Conservation (phyloP, 1,140 invertebrate species). For the Eumeta japonica region DNA sequence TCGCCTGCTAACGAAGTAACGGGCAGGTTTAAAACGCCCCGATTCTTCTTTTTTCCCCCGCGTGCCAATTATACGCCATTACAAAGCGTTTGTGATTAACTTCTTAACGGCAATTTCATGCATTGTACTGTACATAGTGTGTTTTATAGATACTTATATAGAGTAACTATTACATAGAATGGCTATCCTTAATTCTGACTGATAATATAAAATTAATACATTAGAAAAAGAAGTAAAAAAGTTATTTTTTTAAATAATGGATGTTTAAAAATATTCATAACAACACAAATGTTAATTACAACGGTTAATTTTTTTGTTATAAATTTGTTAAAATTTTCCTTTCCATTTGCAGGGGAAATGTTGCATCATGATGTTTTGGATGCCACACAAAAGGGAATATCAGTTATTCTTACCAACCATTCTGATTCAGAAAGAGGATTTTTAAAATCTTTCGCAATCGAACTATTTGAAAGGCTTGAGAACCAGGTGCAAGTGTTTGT, state of each 20-base stretch:
- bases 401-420: conserved; percentile 91
- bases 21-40: too few relatives aligned
- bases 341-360: conserved; percentile 76
- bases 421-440: conserved; percentile 94
- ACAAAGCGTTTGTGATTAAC: too few relatives aligned
- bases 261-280: not conserved
- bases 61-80: too few relatives aligned
- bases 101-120: too few relatives aligned
- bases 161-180: too few relatives aligned
- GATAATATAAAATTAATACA: too few relatives aligned
- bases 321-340: conserved; percentile 7
- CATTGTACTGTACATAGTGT: too few relatives aligned
- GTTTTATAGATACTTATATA: too few relatives aligned
- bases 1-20: too few relatives aligned
- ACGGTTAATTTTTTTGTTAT: not conserved
- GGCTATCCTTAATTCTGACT: too few relatives aligned
- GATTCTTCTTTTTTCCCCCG: too few relatives aligned
- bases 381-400: conserved; percentile 70
- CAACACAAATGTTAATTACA: not conserved
- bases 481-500: conserved; percentile 66
- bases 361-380: conserved; percentile 93
- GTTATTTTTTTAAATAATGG: not conserved
- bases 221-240: too few relatives aligned
- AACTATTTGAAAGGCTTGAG: conserved; percentile 55
- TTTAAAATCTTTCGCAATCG: conserved; percentile 61